phyloP scores from a whole-genome alignment of 2,888 invertebrate genomes.

The Anagyrus pseudococci region DNA sequence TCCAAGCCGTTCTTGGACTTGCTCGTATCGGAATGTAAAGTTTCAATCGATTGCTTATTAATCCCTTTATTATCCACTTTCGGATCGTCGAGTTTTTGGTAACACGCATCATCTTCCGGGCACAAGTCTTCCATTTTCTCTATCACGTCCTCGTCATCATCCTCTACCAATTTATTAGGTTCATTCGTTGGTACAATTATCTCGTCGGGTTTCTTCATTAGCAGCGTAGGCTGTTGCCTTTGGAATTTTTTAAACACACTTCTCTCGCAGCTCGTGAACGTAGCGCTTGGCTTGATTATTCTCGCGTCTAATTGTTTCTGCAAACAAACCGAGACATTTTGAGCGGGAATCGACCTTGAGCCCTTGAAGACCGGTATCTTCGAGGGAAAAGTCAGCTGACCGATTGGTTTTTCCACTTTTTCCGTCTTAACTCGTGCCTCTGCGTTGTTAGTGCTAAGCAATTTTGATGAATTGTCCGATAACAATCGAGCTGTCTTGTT shows the following conservation, averaged over 20 bases:
- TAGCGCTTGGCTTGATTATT: slow-evolving; percentile 31
- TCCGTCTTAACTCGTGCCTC: slow-evolving; percentile 17
- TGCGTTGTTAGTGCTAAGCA: background rate
- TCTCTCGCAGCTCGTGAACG: slow-evolving; percentile 10
- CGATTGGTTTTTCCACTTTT: slow-evolving; percentile 1
- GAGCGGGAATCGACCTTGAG: slow-evolving; percentile 39
- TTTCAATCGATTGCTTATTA: slow-evolving; percentile 14
- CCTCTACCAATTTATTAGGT: background rate
- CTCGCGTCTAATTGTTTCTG: slow-evolving; percentile 39
- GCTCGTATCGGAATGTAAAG: slow-evolving; percentile 19
- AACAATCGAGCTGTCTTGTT: slow-evolving; percentile 5
- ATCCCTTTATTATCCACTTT: background rate
- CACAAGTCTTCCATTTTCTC: background rate
- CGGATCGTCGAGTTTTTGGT: background rate
- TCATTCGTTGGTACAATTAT: slow-evolving; percentile 8
- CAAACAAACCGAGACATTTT: slow-evolving; percentile 40
- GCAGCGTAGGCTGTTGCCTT: background rate
- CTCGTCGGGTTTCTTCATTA: background rate
- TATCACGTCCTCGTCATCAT: background rate
- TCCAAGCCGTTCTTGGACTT: background rate
- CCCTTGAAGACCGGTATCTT: slow-evolving; percentile 50
- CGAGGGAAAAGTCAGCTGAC: slow-evolving; percentile 39
- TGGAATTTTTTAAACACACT: slow-evolving; percentile 28
- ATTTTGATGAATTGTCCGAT: slow-evolving; percentile 8
- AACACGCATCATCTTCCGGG: slow-evolving; percentile 16